A percentile compares a stretch with the other conserved stretches of the same genome.
These are phyloP conservation scores for Geopemphigus sp. DNA, from an alignment of 1,140 invertebrate species.

Conservation along the genomic window DNA sequence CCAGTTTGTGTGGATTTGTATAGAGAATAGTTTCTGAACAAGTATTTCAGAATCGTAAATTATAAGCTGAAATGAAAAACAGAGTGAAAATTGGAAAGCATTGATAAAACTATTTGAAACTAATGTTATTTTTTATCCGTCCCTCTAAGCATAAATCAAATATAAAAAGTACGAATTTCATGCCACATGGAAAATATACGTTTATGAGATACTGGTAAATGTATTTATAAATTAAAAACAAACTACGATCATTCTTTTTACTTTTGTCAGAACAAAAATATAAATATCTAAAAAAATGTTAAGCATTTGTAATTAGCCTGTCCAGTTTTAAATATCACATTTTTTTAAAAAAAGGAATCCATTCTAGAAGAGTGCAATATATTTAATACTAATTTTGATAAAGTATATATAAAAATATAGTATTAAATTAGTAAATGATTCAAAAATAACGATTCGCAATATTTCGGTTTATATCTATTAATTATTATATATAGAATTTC, in stretches of 20 bases:
- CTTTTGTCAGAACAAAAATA: background rate
- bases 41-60: slow-evolving; percentile 31
- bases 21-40: slow-evolving; percentile 8
- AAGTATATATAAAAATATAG: too few relatives aligned
- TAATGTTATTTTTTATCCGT: slow-evolving; percentile 19
- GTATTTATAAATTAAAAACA: background rate
- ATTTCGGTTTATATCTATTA: too few relatives aligned
- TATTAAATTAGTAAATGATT: too few relatives aligned
- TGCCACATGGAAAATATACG: background rate
- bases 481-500: too few relatives aligned
- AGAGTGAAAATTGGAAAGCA: slow-evolving; percentile 28
- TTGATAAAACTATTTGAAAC: slow-evolving; percentile 38
- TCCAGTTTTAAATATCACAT: background rate
- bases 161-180: slow-evolving; percentile 11
- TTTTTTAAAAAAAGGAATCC: too few relatives aligned
- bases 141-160: slow-evolving; percentile 10
- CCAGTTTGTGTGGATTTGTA: background rate
- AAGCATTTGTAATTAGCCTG: background rate
- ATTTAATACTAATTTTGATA: too few relatives aligned
- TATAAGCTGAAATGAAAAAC: slow-evolving; percentile 6
- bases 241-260: background rate
- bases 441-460: too few relatives aligned
- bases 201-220: background rate
- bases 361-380: too few relatives aligned
- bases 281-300: background rate